Evolutionary conservation across 2,797 vertebrate genomes (phyloP).

Genomic region (Anableps anableps): DNA sequence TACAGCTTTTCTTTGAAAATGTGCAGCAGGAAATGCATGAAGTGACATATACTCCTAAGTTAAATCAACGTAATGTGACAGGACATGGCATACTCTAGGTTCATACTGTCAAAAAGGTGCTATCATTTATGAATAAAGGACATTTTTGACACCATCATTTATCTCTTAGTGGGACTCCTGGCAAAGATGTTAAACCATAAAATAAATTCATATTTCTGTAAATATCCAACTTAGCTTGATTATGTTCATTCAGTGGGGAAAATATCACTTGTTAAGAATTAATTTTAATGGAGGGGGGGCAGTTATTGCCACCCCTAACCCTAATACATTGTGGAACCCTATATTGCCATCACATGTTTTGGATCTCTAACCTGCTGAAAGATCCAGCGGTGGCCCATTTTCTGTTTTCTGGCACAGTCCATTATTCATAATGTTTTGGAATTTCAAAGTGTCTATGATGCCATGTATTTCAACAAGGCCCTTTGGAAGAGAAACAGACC

Average conservation of each 20-base stretch:
- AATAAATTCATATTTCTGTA: not conserved
- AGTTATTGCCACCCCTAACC: too few relatives aligned
- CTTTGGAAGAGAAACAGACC: too few relatives aligned
- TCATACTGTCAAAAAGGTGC: not conserved
- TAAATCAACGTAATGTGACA: not conserved
- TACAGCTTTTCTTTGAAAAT: not conserved
- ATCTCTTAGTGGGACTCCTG: not conserved
- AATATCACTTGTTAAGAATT: not conserved
- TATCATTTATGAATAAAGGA: not conserved
- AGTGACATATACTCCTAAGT: not conserved
- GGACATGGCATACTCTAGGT: not conserved
- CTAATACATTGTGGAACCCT: too few relatives aligned
- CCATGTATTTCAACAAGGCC: too few relatives aligned
- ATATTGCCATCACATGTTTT: too few relatives aligned
- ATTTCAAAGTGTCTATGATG: too few relatives aligned
- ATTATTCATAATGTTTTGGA: too few relatives aligned
- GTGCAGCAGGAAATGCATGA: not conserved
- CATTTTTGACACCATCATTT: not conserved
- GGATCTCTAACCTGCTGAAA: too few relatives aligned
- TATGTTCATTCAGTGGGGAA: not conserved
- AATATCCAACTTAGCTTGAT: not conserved
- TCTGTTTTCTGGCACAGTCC: too few relatives aligned
- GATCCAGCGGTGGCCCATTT: too few relatives aligned
- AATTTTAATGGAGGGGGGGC: too few relatives aligned
- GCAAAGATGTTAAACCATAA: not conserved